Evolutionary conservation across 1,140 invertebrate species (phyloP), one percentile per base, ranked within the genome.

Genomic region (Bombus haemorrhoidalis): DNA sequence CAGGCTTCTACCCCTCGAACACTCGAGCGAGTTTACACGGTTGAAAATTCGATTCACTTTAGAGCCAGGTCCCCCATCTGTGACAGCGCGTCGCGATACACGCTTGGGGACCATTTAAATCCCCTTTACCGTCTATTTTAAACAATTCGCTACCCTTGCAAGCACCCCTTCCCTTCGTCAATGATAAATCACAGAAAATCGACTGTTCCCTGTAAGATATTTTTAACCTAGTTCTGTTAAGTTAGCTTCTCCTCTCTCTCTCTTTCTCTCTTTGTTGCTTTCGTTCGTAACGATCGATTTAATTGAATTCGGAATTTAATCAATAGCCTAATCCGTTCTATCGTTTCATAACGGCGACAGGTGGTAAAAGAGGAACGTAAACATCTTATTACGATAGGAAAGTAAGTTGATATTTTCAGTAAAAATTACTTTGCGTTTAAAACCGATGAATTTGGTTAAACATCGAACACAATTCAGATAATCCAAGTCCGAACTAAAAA

Each of bases 1-100:
- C 79, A 57, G 73, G 88, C 64, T 77, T 86, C 85, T 83, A 87
- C 86, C 87, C 87, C 84, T 89, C 83, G 64, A 69, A 73, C 47
- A 39, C 64, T 64, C 76, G 81, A 81, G 88, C 66, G 71, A 87
- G 85, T 89, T 91, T 91, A 90, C 89, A 89, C 86, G 90, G 87
- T 90, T 91, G 92, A 94, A 94, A 94, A 93, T 93, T 93, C 91
- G 92, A 93, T 94, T 92, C 93, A 91, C 90, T 93, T 93, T 91
- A 92, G 87, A 91, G 88, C 87, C 91, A 89, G 75, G 66, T 53
- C 73, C 77, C 88, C 66, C 81, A 73, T 87, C 88, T 89, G 86
- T 87, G 85, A 84, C 90, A 90, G 75, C 59, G 64, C 77, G 82
- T 73, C 80, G 39, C 73, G 34, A 57, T 62, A 88, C 85, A 78